Percentiles rank a stretch among this genome's conserved stretches.
Conservation (phyloP, 2,888 invertebrate species). For the Melieria crassipennis region DNA sequence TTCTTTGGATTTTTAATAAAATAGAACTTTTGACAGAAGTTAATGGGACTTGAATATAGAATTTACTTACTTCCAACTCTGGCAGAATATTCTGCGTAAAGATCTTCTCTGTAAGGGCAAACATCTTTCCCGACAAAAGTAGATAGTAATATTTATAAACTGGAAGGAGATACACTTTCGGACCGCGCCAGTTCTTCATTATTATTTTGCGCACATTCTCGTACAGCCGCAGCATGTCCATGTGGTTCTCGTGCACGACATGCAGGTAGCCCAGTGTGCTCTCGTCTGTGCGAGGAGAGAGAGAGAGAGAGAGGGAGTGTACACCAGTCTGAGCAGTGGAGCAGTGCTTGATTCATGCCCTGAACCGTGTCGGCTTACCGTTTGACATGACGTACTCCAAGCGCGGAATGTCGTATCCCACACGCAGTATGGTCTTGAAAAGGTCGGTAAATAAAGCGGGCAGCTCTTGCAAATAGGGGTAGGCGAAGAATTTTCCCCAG, state of each 20-base stretch:
- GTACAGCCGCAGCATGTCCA: slow-evolving; percentile 60
- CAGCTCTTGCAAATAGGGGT: slow-evolving; percentile 62
- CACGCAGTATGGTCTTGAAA: slow-evolving; percentile 60
- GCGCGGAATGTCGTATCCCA: slow-evolving; percentile 63
- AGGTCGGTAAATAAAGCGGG: slow-evolving; percentile 59
- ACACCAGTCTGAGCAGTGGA: neutral
- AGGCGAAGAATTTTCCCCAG: slow-evolving; percentile 59
- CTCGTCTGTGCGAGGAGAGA: slow-evolving; percentile 45
- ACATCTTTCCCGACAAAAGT: slow-evolving; percentile 58
- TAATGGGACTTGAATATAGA: no score
- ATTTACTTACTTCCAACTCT: slow-evolving; percentile 54
- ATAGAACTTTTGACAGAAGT: no score
- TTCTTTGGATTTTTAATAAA: no score
- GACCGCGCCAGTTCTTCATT: slow-evolving; percentile 59
- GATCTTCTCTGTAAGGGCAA: slow-evolving; percentile 59
- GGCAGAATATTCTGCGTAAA: slow-evolving; percentile 60
- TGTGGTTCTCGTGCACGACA: slow-evolving; percentile 58
- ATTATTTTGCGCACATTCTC: slow-evolving; percentile 58
- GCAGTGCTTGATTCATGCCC: neutral
- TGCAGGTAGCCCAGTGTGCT: slow-evolving; percentile 57
- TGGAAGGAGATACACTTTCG: slow-evolving; percentile 62
- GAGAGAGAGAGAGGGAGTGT: neutral
- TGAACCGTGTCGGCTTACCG: slow-evolving; percentile 43
- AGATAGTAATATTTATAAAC: slow-evolving; percentile 64
- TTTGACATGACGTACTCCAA: slow-evolving; percentile 64